A percentile compares a stretch with the other conserved stretches of the same genome.
These are phyloP conservation scores for Rhea pennata DNA, from an alignment of 2,113 vertebrate genomes.

Conservation along the genomic window DNA sequence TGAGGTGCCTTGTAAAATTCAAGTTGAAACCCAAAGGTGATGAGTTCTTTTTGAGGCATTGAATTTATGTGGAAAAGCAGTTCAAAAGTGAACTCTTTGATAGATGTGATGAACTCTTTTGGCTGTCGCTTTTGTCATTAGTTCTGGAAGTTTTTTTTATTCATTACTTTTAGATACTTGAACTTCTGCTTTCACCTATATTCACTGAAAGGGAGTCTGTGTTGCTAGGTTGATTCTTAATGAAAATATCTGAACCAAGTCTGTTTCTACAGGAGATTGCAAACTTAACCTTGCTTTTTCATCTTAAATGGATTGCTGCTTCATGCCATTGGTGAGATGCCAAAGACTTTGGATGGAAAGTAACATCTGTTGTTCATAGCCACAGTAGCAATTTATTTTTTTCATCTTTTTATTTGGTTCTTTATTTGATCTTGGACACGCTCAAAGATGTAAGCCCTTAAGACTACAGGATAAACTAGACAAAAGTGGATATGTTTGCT, in stretches of 20 bases:
- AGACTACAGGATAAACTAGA: constrained; percentile 62
- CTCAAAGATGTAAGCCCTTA: constrained; percentile 60
- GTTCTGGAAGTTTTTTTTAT: not conserved
- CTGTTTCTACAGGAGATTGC: not conserved
- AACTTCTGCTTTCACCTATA: not conserved
- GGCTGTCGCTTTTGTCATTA: not conserved
- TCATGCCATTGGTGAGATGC: not conserved
- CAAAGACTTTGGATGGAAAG: not conserved
- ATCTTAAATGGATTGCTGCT: not conserved
- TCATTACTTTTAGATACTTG: not conserved
- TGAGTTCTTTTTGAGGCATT: not conserved
- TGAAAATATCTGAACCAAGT: not conserved
- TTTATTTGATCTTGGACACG: constrained; percentile 48
- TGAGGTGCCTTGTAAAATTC: not conserved
- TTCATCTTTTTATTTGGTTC: constrained; percentile 41
- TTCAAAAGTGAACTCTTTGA: not conserved
- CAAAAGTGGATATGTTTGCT: constrained; percentile 58
- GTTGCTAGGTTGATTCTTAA: not conserved
- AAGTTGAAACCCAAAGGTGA: not conserved
- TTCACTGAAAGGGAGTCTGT: not conserved
- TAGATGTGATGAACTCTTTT: not conserved
- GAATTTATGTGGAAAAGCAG: not conserved
- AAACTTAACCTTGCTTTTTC: not conserved
- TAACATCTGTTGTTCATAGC: not conserved
- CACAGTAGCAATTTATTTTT: not conserved